These are phyloP conservation scores for Sarcophilus harrisii DNA, from an alignment of 2,797 vertebrate species.

Conservation along the genomic window DNA sequence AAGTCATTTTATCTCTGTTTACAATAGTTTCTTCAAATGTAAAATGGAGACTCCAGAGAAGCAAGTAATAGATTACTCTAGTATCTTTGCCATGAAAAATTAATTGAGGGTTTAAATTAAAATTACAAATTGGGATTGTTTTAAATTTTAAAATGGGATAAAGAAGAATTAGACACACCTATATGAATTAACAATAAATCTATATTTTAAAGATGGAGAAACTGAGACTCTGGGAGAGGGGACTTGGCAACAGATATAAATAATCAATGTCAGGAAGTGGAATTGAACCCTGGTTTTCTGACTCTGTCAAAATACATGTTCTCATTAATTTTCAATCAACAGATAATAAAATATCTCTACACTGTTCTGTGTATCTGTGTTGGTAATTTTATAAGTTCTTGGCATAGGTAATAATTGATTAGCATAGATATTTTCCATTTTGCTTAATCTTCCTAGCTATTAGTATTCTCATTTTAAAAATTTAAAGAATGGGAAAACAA, in stretches of 20 bases:
- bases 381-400: conserved; percentile 31
- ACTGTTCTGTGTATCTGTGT: not conserved
- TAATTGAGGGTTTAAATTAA: not conserved
- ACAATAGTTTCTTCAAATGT: not conserved
- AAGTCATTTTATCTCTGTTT: not conserved
- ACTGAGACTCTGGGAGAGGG: not conserved
- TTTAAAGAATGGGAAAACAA: too few relatives aligned
- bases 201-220: not conserved
- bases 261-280: not conserved
- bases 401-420: not conserved
- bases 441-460: not conserved
- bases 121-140: too few relatives aligned
- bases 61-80: not conserved
- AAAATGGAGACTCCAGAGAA: not conserved
- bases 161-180: not conserved
- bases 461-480: not conserved
- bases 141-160: not conserved
- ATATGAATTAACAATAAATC: not conserved
- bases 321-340: conserved; percentile 31
- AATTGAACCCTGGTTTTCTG: not conserved
- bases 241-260: not conserved
- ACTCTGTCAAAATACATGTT: not conserved
- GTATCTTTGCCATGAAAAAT: not conserved
- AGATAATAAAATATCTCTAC: not conserved
- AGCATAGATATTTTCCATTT: conserved; percentile 14